Conservation (phyloP, 2,113 vertebrate genomes). For the Petroica traversi region DNA sequence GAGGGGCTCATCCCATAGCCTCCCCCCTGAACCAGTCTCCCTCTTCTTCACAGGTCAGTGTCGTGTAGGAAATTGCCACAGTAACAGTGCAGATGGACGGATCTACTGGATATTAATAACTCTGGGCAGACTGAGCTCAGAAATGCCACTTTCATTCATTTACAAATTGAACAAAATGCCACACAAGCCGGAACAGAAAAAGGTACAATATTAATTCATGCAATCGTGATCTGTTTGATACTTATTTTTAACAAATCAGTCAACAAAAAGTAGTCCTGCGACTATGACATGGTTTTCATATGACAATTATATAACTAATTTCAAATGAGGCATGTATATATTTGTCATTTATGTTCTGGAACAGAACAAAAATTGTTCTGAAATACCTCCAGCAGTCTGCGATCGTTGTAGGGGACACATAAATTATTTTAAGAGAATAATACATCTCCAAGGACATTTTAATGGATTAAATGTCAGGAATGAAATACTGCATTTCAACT, state of each 20-base stretch:
- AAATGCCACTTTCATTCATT: not conserved
- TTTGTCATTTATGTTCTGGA: not conserved
- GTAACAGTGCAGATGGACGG: not conserved
- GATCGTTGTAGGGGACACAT: not conserved
- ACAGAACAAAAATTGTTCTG: not conserved
- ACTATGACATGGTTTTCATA: not conserved
- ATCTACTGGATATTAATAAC: not conserved
- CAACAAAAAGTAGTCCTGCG: not conserved
- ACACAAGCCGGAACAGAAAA: not conserved
- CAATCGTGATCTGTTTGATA: not conserved
- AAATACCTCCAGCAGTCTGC: not conserved
- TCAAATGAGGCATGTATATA: not conserved
- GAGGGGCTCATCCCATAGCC: too few relatives aligned
- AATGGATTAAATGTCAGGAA: constrained; percentile 76
- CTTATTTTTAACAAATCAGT: accelerated
- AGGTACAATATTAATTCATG: not conserved
- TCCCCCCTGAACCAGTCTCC: accelerated
- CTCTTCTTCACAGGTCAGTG: not conserved
- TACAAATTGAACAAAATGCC: not conserved
- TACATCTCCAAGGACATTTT: constrained; percentile 66
- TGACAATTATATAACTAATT: not conserved
- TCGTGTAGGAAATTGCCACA: accelerated
- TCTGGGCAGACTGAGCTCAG: not conserved
- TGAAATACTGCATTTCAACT: constrained; percentile 74
- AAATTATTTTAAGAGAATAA: constrained; percentile 72